Conservation (phyloP, 2,888 invertebrate species). For the Chrysolina americana region DNA sequence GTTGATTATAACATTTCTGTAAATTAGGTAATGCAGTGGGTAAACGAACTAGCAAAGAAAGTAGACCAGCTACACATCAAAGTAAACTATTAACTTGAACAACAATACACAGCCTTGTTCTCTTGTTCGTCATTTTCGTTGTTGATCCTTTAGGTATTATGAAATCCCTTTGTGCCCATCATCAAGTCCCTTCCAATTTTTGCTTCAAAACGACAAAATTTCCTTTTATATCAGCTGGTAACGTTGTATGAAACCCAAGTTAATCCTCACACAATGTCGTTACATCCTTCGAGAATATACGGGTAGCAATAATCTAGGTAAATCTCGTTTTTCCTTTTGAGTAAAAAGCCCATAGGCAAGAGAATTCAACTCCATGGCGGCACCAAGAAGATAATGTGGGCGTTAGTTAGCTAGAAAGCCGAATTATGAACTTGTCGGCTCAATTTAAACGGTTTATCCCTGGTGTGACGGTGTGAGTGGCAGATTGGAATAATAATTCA, state of each 20-base stretch:
- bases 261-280: conserved; percentile 10
- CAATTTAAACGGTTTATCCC: neutral
- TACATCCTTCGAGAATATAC: conserved; percentile 9
- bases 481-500: neutral
- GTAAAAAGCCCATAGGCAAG: neutral
- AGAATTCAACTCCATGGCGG: neutral
- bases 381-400: neutral
- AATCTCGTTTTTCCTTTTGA: conserved; percentile 10
- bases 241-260: neutral
- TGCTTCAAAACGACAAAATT: neutral
- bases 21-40: neutral
- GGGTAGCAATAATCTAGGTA: conserved; percentile 13
- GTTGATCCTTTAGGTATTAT: conserved; percentile 1
- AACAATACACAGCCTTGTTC: neutral
- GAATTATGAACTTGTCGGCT: conserved; percentile 5
- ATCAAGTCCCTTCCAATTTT: conserved; percentile 9
- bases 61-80: neutral
- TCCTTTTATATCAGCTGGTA: conserved; percentile 8
- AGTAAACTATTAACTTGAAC: neutral
- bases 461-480: neutral
- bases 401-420: conserved; percentile 1
- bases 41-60: neutral
- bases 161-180: conserved; percentile 14
- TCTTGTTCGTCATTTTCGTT: neutral
- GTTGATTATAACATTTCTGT: neutral